Evolutionary conservation across 2,888 invertebrate species (phyloP).

Genomic region (Rhingia campestris): DNA sequence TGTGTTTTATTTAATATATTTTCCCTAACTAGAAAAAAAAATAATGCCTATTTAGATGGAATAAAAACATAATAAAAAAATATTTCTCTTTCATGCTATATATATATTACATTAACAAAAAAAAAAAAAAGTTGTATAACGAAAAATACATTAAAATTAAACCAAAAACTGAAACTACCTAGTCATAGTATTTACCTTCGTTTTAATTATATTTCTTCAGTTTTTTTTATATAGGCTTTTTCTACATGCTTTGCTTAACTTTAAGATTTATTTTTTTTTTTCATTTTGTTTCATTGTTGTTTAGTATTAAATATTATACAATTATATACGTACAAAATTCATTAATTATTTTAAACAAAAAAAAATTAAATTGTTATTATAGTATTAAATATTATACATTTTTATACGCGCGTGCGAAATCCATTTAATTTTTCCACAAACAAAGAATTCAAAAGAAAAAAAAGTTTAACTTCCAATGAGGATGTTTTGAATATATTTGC

Average conservation of each 20-base stretch:
- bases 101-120: conserved; percentile 19
- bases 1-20: conserved; percentile 45
- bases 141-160: conserved; percentile 1
- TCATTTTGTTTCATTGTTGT: not conserved
- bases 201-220: conserved; percentile 17
- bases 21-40: conserved; percentile 62
- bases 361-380: no score
- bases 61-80: conserved; percentile 16
- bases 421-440: no score
- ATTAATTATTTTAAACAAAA: no score
- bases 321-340: no score
- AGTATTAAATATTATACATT: no score
- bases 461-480: not conserved
- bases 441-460: not conserved
- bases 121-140: conserved; percentile 37
- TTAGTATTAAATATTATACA: no score
- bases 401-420: no score
- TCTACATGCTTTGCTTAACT: conserved; percentile 15
- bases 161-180: conserved; percentile 1
- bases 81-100: not conserved
- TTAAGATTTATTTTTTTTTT: conserved; percentile 7
- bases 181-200: conserved; percentile 5
- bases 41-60: conserved; percentile 30
- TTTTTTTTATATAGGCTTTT: conserved; percentile 24
- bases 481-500: conserved; percentile 26